Conservation (phyloP, 2,888 invertebrate genomes). For the Nephrotoma guestfalica region DNA sequence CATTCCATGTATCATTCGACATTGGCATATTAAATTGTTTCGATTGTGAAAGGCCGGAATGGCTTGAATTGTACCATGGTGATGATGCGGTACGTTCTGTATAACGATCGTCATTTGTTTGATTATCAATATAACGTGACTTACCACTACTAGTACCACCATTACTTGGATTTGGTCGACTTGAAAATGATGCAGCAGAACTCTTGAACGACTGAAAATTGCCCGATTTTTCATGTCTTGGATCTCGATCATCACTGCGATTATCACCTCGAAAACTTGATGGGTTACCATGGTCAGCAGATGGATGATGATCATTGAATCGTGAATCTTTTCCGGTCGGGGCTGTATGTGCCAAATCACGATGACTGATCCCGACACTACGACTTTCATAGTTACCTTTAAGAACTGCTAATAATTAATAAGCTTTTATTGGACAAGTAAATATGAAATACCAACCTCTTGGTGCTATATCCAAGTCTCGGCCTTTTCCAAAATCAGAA, state of each 20-base stretch:
- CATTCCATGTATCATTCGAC: constrained; percentile 19
- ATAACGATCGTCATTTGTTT: constrained; percentile 9
- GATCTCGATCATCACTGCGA: constrained; percentile 7
- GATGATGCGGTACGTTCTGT: constrained; percentile 17
- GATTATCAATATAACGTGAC: constrained; percentile 9
- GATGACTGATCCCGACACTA: constrained; percentile 20
- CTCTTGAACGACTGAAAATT: not conserved
- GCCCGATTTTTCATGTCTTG: constrained; percentile 4
- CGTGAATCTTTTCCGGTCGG: constrained; percentile 4
- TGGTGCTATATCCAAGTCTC: constrained; percentile 27
- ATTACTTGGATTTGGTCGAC: not conserved
- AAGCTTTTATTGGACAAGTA: not conserved
- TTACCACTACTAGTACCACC: constrained; percentile 3
- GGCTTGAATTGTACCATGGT: constrained; percentile 16
- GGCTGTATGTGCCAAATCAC: constrained; percentile 14
- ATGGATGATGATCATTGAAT: constrained; percentile 10
- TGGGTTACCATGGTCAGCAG: constrained; percentile 10
- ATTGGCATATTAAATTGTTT: constrained; percentile 28
- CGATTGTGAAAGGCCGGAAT: constrained; percentile 18
- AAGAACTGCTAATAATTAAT: not conserved
- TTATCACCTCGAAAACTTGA: constrained; percentile 11
- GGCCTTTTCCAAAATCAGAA: constrained; percentile 9
- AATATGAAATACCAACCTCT: constrained; percentile 12
- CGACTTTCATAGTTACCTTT: not conserved
- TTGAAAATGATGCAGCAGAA: not conserved